These are phyloP conservation scores for Caerostris extrusa DNA, from an alignment of 1,140 invertebrate species.

Conservation along the genomic window DNA sequence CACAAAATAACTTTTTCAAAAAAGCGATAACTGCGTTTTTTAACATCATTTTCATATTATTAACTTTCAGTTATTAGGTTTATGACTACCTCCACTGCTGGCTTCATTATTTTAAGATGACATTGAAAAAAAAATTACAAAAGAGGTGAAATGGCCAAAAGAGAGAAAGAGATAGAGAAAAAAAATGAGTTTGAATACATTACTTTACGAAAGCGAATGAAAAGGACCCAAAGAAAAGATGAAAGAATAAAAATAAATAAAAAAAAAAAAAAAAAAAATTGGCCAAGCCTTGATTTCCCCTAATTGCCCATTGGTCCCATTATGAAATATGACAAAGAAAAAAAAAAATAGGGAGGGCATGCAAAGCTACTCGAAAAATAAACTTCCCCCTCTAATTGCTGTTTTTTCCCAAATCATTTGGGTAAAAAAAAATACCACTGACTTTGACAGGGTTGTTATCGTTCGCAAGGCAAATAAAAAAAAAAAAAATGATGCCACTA, in stretches of 20 bases:
- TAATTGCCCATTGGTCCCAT: constrained; percentile 35
- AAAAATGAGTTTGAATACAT: neutral
- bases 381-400: constrained; percentile 25
- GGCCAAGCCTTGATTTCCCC: constrained; percentile 12
- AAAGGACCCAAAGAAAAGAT: neutral
- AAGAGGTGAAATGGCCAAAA: neutral
- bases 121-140: neutral
- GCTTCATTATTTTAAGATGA: neutral
- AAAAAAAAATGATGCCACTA: neutral
- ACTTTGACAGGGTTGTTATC: constrained; percentile 16
- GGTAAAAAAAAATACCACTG: no score
- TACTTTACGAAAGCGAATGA: neutral
- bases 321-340: neutral
- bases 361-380: neutral
- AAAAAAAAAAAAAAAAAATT: neutral
- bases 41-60: neutral
- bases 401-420: neutral
- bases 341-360: neutral
- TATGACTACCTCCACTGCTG: neutral
- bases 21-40: neutral
- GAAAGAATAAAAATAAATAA: neutral
- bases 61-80: neutral
- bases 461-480: neutral
- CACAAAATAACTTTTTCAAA: no score
- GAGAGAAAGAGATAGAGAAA: neutral